Evolutionary conservation across 1,140 invertebrate genomes (phyloP), one percentile per base, ranked within the genome.

Genomic region (Chionoecetes opilio): DNA sequence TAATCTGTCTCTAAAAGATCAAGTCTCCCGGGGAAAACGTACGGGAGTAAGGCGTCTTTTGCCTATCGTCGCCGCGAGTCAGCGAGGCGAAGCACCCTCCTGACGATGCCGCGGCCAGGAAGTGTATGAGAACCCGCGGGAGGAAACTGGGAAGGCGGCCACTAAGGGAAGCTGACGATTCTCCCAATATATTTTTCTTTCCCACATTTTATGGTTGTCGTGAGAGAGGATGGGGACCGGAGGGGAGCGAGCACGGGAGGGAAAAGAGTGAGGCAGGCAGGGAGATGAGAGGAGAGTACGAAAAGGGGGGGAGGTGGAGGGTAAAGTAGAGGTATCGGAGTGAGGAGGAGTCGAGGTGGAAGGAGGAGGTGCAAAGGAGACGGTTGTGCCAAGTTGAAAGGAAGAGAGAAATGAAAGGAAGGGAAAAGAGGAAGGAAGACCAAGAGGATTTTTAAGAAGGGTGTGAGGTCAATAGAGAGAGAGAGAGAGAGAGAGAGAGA

Each of bases 111-210:
- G 63, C 63, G 63, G 63, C 63, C 63, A 26, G 63, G 21, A 26
- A 75, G 63, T 75, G 63, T n/a, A n/a, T 26, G 63, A 75, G 63
- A 75, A 75, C 21, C 21, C 21, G 63, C 21, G n/a, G 63, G 63
- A 75, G 63, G 63, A 75, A 14, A 53, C 46, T 53, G 46, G 46
- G 46, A n/a, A 53, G 46, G 46, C 46, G 46, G 46, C 63, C 63
- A 75, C 63, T 75, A 26, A 75, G 63, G 63, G 21, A 75, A 75
- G 63, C 63, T 75, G 63, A 75, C 63, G 5, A 75, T 75, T 75
- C 63, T 75, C 63, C n/a, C 63, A 75, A 75, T 75, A 75, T 75
- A 75, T 75, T 75, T 75, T 75, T 75, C n/a, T 75, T 75, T 75
- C 63, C 63, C 63, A 75, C 63, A 75, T 75, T 75, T 75, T 75